Evolutionary conservation across 2,888 invertebrate species (phyloP), one percentile per base, ranked within the genome.

Genomic region (Phaedon cochleariae): DNA sequence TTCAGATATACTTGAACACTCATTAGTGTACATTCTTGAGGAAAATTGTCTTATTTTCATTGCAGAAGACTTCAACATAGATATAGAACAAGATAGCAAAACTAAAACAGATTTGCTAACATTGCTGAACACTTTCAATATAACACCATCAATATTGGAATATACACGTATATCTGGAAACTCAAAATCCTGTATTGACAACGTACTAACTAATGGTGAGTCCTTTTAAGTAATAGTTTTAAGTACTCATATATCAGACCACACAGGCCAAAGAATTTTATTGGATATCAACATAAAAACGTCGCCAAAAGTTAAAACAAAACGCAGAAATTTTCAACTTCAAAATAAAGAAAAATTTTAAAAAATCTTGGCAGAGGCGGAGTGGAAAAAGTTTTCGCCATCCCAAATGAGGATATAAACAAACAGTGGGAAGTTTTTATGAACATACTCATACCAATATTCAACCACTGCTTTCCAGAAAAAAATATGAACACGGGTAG

Each of bases 81-180:
- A 51, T n/a, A n/a, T n/a, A n/a, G n/a, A n/a, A n/a, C n/a, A n/a
- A n/a, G n/a, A n/a, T n/a, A n/a, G n/a, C n/a, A n/a, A n/a, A n/a
- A n/a, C n/a, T n/a, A n/a, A n/a, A n/a, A n/a, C n/a, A n/a, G n/a
- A n/a, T 51, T 51, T 51, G 1, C 21, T 51, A 15, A 22, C 21
- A 51, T 20, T 51, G 15, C 26, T 22, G 5, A 26, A 51, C 26
- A 51, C 26, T 51, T 51, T 51, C 15, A 51, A 51, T 22, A 51
- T 51, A 1, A 22, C 51, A 2, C 51, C 51, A 22, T 51, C 51
- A 12, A 26, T 51, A 51, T 22, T 22, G 51, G 22, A 51, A 20
- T 22, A 51, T 51, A 51, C 51, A 51, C 21, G 51, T 22, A 51
- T 51, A 51, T 51, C 21, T 51, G 51, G n/a, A 51, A n/a, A 21